Evolutionary conservation across 2,888 invertebrate species (phyloP), one percentile per base, ranked within the genome.

Genomic region (Dichetophora obliterata): DNA sequence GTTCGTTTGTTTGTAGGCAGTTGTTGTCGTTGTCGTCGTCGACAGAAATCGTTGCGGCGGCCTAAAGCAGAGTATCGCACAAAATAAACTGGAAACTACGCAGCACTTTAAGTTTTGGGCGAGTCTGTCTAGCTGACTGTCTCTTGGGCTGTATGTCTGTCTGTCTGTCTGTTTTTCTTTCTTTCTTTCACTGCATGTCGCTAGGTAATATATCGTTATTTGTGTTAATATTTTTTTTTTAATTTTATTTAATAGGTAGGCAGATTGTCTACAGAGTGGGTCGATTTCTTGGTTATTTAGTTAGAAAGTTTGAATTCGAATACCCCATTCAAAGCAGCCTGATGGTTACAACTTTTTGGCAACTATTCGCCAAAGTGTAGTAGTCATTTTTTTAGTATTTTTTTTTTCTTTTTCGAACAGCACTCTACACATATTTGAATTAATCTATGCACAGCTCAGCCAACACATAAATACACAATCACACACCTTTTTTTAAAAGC

Each of bases 1-100:
- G 74, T 74, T 66, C 54, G 66, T 34, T 65, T 52, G 65, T 66
- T 74, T 50, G 74, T 65, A 65, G 52, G 19, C 48, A 72, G n/a
- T n/a, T n/a, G n/a, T n/a, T n/a, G n/a, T n/a, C n/a, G n/a, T n/a
- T n/a, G n/a, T n/a, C n/a, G 19, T 48, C 37, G 66, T 27, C 31
- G 24, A 24, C 61, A 31, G 19, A 6, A 57, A 22, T 9, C 52
- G 16, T 48, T 43, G 73, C 5, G 50, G 48, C 73, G 50, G 71
- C 54, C 71, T 34, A 31, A 37, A 22, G 37, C 24, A 54, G 34
- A 9, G 43, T 57, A 57, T 14, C 19, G 71, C 37, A 59, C 43
- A 14, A 74, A 74, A 71, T 59, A 72, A 72, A 37, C 24, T 22
- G 5, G 5, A 65, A 74, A 74, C 52, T 65, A 74, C 73, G 57